Percentiles rank a stretch among this genome's conserved stretches.
phyloP scores from a whole-genome alignment of 1,140 invertebrate genomes.

The Drosophila tani region DNA sequence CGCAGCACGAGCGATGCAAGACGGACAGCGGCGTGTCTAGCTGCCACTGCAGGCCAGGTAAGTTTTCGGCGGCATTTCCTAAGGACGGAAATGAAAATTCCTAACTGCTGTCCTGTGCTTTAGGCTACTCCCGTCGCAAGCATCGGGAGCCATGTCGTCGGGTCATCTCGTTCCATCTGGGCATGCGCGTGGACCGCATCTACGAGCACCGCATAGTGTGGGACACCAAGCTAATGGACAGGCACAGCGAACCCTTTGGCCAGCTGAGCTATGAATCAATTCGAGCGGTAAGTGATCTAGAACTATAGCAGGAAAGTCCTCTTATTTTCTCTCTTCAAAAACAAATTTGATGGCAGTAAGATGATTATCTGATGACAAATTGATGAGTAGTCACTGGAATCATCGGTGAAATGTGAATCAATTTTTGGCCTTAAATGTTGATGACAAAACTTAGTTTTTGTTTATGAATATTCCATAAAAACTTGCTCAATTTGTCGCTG shows the following conservation, averaged over 20 bases:
- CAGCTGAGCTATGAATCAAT: conserved; percentile 93
- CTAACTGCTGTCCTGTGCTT: neutral
- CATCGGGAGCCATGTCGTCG: conserved; percentile 92
- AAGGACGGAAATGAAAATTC: no score
- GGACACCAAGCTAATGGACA: conserved; percentile 90
- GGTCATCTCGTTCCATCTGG: conserved; percentile 92
- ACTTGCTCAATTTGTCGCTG: no score
- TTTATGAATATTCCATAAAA: no score
- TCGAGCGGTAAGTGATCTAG: conserved; percentile 89
- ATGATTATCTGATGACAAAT: no score
- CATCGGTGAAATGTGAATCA: no score
- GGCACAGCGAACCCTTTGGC: conserved; percentile 92
- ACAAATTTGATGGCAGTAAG: no score
- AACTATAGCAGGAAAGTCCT: no score
- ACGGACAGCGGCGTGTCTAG: conserved; percentile 96
- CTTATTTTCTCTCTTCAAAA: no score
- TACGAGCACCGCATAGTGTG: conserved; percentile 92
- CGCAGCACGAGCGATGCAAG: conserved; percentile 94
- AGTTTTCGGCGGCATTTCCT: neutral
- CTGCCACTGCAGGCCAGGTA: conserved; percentile 93
- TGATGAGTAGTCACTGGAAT: no score
- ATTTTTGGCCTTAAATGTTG: no score
- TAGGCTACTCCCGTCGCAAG: conserved; percentile 91
- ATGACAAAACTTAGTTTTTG: no score
- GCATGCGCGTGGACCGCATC: conserved; percentile 92